Conservation (phyloP, 2,888 invertebrate species). For the Diarsia mendica region DNA sequence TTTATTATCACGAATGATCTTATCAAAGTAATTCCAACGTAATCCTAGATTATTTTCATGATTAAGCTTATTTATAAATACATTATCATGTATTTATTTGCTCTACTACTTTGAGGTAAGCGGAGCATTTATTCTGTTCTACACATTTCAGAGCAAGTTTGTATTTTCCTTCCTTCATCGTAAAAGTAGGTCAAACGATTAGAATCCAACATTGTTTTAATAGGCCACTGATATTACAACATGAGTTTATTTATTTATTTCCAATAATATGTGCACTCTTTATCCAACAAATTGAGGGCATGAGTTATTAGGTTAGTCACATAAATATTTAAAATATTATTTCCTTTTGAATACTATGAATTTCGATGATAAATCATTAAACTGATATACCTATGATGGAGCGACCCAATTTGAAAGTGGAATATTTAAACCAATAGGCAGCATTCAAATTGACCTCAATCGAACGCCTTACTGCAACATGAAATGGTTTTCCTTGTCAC, state of each 20-base stretch:
- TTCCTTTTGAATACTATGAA: slow-evolving; percentile 6
- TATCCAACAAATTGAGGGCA: slow-evolving; percentile 50
- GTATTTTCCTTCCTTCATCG: slow-evolving; percentile 59
- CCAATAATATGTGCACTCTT: slow-evolving; percentile 56
- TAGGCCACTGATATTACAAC: slow-evolving; percentile 56
- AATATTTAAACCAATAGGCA: not conserved
- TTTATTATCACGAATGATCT: slow-evolving; percentile 30
- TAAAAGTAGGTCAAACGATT: slow-evolving; percentile 63
- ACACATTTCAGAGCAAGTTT: slow-evolving; percentile 31
- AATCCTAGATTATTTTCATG: slow-evolving; percentile 17
- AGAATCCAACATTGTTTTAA: slow-evolving; percentile 60
- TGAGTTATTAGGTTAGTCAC: slow-evolving; percentile 42
- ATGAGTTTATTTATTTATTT: slow-evolving; percentile 49
- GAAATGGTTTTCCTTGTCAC: slow-evolving; percentile 36
- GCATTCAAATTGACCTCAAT: slow-evolving; percentile 17
- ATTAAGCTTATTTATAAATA: slow-evolving; percentile 17
- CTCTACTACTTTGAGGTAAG: slow-evolving; percentile 25
- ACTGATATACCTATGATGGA: not conserved
- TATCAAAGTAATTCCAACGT: slow-evolving; percentile 21
- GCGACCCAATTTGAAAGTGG: not conserved
- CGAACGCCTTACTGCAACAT: not conserved
- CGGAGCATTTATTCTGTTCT: slow-evolving; percentile 23
- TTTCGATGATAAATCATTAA: slow-evolving; percentile 20
- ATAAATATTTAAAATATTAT: slow-evolving; percentile 22
- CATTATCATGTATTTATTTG: not conserved